Conservation (phyloP, 2,797 vertebrate species). For the Hoplostethus mediterraneus region DNA sequence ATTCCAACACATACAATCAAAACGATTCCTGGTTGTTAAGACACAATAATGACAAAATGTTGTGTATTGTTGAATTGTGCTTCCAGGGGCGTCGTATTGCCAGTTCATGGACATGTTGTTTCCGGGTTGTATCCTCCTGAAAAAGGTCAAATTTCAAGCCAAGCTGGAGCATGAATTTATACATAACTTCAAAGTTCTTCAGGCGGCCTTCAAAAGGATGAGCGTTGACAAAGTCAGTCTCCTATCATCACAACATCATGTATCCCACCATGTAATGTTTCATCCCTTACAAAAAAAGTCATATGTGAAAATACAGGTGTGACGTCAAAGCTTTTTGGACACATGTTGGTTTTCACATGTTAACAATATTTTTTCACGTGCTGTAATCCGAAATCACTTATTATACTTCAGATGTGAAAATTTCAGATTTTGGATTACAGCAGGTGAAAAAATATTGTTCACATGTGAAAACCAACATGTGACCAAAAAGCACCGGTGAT, state of each 20-base stretch:
- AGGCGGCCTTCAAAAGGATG: conserved; percentile 98
- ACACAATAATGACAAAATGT: not conserved
- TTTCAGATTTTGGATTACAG: no score
- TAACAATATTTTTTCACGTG: no score
- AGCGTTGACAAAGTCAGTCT: conserved; percentile 94
- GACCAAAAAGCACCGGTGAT: no score
- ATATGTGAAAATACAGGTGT: no score
- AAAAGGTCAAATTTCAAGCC: conserved; percentile 99
- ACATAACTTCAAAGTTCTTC: conserved; percentile 99
- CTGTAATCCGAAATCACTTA: no score
- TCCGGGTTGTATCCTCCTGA: conserved; percentile 94
- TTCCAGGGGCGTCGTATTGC: conserved; percentile 94
- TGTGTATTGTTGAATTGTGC: conserved; percentile 29
- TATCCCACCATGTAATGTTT: not conserved
- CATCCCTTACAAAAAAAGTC: no score
- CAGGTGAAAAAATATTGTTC: no score
- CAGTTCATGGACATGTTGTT: conserved; percentile 99
- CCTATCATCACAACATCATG: conserved; percentile 10
- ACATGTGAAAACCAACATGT: no score
- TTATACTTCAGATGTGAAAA: no score
- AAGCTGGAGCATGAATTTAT: conserved; percentile 98
- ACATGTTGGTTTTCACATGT: no score
- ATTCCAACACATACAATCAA: not conserved
- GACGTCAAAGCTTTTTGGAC: no score
- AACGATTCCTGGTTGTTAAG: not conserved